Evolutionary conservation across 2,888 invertebrate species (phyloP), one percentile per base, ranked within the genome.

Genomic region (Zhuqinia jingwanae): DNA sequence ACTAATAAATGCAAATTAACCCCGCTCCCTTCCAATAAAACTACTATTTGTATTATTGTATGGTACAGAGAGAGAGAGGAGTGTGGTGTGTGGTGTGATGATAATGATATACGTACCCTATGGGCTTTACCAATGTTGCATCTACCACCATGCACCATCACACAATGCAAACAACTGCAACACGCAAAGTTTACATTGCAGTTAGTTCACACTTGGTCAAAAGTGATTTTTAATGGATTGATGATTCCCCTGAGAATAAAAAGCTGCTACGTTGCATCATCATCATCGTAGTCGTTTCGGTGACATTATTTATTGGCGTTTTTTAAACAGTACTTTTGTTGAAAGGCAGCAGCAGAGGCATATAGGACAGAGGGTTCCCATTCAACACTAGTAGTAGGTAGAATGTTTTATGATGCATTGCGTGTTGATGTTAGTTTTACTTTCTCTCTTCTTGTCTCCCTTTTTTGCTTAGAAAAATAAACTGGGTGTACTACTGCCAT

Each of bases 161-260:
- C 36, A 77, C 60, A 58, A 84, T 68, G 22, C 30, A 70, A 84
- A 84, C 77, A 84, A 77, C 65, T 45, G 73, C 73, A 79, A n/a
- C 53, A 65, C 65, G 80, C 68, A 56, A 63, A 85, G 80, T 76
- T 79, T 79, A 79, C 79, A 76, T 13, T 75, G 53, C 75, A 84
- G 87, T 85, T 87, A 82, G 86, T 88, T 90, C 87, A 88, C 89
- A 88, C 90, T 89, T 87, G 87, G 83, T 82, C 83, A 79, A 86
- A 88, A 90, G 88, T 89, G 90, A 89, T 89, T 90, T 90, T 89
- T 90, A 90, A 90, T 90, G 89, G 90, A 81, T 86, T 86, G 85
- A 80, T 81, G 85, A 80, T 81, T 86, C 85, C 76, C 85, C 47
- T 65, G 85, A 80, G 85, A 86, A 75, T 70, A 76, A 65, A 75